Percentiles rank a stretch among this genome's conserved stretches.
phyloP scores from a whole-genome alignment of 1,140 invertebrate genomes.

The Drosophila repleta region DNA sequence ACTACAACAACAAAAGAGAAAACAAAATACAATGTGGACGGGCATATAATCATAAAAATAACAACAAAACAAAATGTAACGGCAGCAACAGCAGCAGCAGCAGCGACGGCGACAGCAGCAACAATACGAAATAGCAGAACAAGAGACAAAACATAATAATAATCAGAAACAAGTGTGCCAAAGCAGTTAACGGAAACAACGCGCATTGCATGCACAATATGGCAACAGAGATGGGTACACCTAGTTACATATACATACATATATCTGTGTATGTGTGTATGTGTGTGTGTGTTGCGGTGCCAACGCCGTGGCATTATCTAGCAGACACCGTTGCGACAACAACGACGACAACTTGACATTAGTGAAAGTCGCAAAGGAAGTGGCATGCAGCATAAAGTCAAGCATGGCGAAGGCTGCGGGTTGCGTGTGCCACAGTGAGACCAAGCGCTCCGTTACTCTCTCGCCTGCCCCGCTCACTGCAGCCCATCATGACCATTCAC shows the following conservation, averaged over 20 bases:
- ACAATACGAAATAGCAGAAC: constrained; percentile 65
- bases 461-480: constrained; percentile 40
- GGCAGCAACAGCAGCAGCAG: constrained; percentile 14
- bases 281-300: constrained; percentile 38
- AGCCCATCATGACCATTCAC: constrained; percentile 13
- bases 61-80: constrained; percentile 70
- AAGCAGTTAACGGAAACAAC: constrained; percentile 82
- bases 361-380: constrained; percentile 79
- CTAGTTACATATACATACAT: constrained; percentile 6
- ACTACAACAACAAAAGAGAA: constrained; percentile 28
- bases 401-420: constrained; percentile 28
- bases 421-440: constrained; percentile 12
- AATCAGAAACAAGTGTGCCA: constrained; percentile 82
- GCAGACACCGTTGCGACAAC: constrained; percentile 72
- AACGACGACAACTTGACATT: constrained; percentile 77
- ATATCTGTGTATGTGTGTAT: constrained; percentile 10
- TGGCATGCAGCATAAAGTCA: constrained; percentile 70
- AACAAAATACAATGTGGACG: constrained; percentile 44
- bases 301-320: constrained; percentile 74
- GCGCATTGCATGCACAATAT: constrained; percentile 79
- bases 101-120: constrained; percentile 47
- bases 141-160: constrained; percentile 79
- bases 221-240: constrained; percentile 60
- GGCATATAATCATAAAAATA: constrained; percentile 68
- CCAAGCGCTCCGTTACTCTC: constrained; percentile 52